Conservation (phyloP, 2,113 vertebrate species). For the Donacobius atricapilla region DNA sequence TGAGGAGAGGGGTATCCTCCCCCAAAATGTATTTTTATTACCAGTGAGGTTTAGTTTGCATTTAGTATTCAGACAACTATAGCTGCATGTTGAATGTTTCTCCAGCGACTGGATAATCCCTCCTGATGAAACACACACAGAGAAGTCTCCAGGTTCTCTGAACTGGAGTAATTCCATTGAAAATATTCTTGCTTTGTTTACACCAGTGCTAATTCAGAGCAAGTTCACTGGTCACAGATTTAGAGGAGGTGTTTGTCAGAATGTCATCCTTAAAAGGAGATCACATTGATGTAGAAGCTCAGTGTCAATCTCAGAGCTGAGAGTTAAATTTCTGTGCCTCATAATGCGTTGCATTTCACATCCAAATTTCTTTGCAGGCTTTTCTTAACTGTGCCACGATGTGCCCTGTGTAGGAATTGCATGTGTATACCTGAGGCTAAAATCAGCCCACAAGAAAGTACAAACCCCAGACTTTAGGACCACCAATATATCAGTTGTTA, state of each 20-base stretch:
- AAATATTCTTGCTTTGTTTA: neutral
- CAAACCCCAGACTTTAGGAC: neutral
- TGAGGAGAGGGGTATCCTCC: neutral
- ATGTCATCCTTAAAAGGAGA: neutral
- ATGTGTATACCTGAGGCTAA: neutral
- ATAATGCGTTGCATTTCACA: neutral
- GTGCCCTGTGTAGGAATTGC: neutral
- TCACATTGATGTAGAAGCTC: neutral
- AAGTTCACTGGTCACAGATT: neutral
- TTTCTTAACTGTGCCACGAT: neutral
- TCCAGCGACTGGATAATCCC: neutral
- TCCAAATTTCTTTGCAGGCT: neutral
- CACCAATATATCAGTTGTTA: conserved; percentile 7
- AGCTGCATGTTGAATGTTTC: neutral
- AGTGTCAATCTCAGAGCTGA: neutral
- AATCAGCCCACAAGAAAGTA: neutral
- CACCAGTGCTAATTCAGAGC: neutral
- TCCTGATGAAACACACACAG: neutral
- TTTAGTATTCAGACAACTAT: neutral
- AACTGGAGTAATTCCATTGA: neutral
- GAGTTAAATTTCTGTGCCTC: neutral
- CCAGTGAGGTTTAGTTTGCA: neutral
- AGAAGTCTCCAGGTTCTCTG: neutral
- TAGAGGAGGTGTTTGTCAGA: neutral
- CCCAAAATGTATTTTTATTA: neutral